Percentiles rank a stretch among this genome's conserved stretches.
These are phyloP conservation scores for Otolemur crassicaudatus DNA, from an alignment of 2,797 vertebrate species.

Conservation along the genomic window DNA sequence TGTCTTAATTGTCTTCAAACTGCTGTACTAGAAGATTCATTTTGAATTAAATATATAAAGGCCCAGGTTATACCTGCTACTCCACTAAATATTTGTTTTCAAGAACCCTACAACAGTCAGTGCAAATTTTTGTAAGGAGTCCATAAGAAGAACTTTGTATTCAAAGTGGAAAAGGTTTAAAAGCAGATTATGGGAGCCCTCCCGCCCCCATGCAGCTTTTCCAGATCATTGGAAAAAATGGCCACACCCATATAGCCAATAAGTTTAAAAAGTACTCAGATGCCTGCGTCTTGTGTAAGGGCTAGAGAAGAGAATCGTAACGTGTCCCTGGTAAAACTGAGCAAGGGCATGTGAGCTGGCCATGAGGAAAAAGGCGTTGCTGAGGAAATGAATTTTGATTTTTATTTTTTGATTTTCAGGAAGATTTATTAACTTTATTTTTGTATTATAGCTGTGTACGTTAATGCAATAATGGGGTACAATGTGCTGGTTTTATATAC, in stretches of 20 bases:
- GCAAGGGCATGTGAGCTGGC: neutral
- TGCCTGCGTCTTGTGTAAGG: neutral
- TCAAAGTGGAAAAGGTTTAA: neutral
- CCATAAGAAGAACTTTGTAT: neutral
- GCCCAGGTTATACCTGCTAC: neutral
- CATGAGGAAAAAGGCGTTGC: neutral
- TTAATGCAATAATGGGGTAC: too few species aligned
- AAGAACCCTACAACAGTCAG: neutral
- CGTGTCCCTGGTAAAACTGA: neutral
- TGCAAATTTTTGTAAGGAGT: neutral
- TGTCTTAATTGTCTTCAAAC: slow-evolving; percentile 54
- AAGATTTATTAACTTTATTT: too few species aligned
- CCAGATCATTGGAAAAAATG: neutral
- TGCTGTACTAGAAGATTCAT: neutral
- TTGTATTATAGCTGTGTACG: too few species aligned
- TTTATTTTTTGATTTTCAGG: too few species aligned
- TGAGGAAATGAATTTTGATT: neutral
- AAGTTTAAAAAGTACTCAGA: neutral
- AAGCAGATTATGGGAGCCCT: neutral
- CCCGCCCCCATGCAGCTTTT: neutral
- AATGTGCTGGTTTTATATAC: too few species aligned
- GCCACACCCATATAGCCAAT: neutral
- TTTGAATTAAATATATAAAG: slow-evolving; percentile 17
- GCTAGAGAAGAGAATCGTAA: neutral
- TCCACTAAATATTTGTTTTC: neutral